These are phyloP conservation scores for Calyptommatus sinebrachiatus DNA, from an alignment of 2,113 vertebrate species.

Conservation along the genomic window DNA sequence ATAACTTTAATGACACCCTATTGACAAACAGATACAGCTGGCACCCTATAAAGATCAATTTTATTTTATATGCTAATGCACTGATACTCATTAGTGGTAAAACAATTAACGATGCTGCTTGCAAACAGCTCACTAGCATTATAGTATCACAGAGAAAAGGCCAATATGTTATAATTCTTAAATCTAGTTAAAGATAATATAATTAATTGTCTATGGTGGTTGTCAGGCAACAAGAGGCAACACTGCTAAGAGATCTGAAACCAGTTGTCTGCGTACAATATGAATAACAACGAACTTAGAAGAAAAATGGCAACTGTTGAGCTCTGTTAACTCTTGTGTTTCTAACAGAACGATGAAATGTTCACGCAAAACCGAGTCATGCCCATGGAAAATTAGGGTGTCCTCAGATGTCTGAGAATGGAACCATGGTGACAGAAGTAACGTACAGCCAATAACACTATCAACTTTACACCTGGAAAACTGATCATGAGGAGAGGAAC, in stretches of 20 bases:
- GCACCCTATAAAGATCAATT: slow-evolving; percentile 29
- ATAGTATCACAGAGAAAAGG: slow-evolving; percentile 15
- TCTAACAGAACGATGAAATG: too few relatives aligned
- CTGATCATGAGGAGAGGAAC: too few relatives aligned
- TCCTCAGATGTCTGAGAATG: too few relatives aligned
- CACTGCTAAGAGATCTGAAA: slow-evolving; percentile 1
- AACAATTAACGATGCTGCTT: slow-evolving; percentile 28
- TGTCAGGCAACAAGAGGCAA: slow-evolving; percentile 19
- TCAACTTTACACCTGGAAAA: too few relatives aligned
- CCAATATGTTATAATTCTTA: slow-evolving; percentile 29
- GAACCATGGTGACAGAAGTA: too few relatives aligned
- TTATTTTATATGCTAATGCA: slow-evolving; percentile 38
- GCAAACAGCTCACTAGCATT: slow-evolving; percentile 25
- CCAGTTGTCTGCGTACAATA: background rate
- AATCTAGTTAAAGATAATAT: slow-evolving; percentile 31
- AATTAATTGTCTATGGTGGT: slow-evolving; percentile 1
- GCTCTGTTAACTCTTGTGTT: too few relatives aligned
- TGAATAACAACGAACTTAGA: background rate
- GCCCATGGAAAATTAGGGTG: too few relatives aligned
- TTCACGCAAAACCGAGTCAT: too few relatives aligned
- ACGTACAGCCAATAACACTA: too few relatives aligned
- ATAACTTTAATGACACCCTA: slow-evolving; percentile 32
- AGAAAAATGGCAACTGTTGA: background rate
- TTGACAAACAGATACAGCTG: slow-evolving; percentile 26
- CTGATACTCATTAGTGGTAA: slow-evolving; percentile 30